Conservation (phyloP, 2,888 invertebrate genomes). For the Apoderus coryli region DNA sequence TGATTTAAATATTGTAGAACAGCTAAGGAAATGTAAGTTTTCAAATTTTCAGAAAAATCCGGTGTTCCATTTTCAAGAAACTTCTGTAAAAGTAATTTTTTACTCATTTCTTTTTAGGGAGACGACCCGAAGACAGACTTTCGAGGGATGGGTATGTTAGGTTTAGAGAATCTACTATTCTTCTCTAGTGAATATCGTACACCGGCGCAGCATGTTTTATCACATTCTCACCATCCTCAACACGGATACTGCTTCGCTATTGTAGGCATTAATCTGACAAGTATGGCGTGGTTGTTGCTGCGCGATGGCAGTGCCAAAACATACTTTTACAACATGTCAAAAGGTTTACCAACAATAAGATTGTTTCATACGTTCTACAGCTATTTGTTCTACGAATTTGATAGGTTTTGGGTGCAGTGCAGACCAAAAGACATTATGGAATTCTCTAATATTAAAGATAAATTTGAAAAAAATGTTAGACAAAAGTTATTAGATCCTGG, state of each 20-base stretch:
- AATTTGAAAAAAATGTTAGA: constrained; percentile 65
- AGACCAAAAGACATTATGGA: constrained; percentile 93
- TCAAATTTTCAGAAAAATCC: no score
- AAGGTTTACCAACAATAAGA: constrained; percentile 47
- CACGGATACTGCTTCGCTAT: constrained; percentile 85
- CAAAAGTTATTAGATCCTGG: constrained; percentile 50
- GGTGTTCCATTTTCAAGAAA: no score
- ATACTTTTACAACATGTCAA: constrained; percentile 76
- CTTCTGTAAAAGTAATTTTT: no score
- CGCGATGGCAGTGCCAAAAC: constrained; percentile 72
- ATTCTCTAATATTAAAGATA: constrained; percentile 74
- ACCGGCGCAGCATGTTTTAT: constrained; percentile 66
- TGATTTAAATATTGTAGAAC: no score
- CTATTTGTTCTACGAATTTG: constrained; percentile 87
- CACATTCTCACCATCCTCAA: constrained; percentile 77
- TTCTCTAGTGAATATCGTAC: constrained; percentile 71
- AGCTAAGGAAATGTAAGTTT: no score
- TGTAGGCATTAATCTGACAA: constrained; percentile 89
- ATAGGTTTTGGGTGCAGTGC: constrained; percentile 84
- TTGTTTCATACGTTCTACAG: constrained; percentile 90
- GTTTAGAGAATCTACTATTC: constrained; percentile 79
- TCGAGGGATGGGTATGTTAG: constrained; percentile 92
- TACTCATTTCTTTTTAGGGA: no score
- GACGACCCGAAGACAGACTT: constrained; percentile 98
- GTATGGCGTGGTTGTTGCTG: constrained; percentile 72